phyloP scores from a whole-genome alignment of 2,113 vertebrate species.

The Herpailurus yagouaroundi region DNA sequence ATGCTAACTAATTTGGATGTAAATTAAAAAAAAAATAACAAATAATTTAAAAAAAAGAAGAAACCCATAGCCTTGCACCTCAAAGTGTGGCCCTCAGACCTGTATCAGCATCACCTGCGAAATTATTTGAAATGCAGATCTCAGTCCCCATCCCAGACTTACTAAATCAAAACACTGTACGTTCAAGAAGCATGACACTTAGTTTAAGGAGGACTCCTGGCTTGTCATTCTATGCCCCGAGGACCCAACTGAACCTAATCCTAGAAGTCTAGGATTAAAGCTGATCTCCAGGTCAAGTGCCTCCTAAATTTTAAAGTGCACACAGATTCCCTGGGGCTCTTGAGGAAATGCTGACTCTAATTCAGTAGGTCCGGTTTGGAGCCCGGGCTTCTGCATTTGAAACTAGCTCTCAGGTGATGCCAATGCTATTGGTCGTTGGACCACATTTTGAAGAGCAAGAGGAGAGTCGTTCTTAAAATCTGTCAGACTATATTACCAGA shows the following conservation, averaged over 20 bases:
- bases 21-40: no score
- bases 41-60: background rate
- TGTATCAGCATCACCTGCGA: background rate
- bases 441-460: background rate
- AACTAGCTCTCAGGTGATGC: background rate
- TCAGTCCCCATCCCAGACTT: background rate
- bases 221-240: background rate
- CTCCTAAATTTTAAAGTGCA: background rate
- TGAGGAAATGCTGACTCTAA: background rate
- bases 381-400: background rate
- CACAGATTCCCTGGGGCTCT: background rate
- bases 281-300: no score
- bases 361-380: background rate
- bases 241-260: background rate
- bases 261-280: background rate
- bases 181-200: background rate
- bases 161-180: background rate
- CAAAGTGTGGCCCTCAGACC: background rate
- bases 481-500: background rate
- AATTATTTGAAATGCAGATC: background rate
- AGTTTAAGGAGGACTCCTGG: background rate
- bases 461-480: background rate
- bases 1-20: no score
- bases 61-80: background rate
- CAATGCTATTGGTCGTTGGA: background rate